Evolutionary conservation across 1,140 invertebrate genomes (phyloP), one percentile per base, ranked within the genome.

Genomic region (Ceratosolen solmsi): DNA sequence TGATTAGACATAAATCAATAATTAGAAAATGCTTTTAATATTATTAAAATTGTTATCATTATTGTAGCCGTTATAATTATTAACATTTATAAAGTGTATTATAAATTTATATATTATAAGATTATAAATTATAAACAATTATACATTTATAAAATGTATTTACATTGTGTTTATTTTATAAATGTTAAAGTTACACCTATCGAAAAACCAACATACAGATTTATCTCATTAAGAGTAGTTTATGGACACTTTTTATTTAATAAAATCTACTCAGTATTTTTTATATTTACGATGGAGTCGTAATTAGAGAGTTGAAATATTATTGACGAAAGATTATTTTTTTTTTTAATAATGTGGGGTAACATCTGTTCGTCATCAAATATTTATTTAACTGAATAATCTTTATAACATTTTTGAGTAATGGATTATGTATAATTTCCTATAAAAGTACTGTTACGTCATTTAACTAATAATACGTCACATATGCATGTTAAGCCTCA

Each of bases 261-360:
- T 38, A 38, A 22, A 33, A 38, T 9, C 20, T 36, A 11, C 22
- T 68, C 36, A n/a, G 9, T 68, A 68, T n/a, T 17, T 38, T 68
- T 38, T 38, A 38, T 38, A 11, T 68, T 3, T 68, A 38, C 8
- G 17, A 36, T 5, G 8, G 27, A 60, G 60, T 33, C 17, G 0
- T 68, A 33, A 38, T 36, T 68, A 68, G 22, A n/a, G 33, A 68
- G 11, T 68, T 68, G 33, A 38, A 68, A 38, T 36, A n/a, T n/a
- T 68, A 38, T 68, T n/a, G 33, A 38, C 33, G 33, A 8, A 38
- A 68, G 36, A 68, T 68, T 68, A 68, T 68, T 65, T 65, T 65
- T 36, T n/a, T n/a, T 65, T 65, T 65, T 36, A 65, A 65, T 22
- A 65, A 65, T 22, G 63, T 65, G 63, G 63, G 27, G 63, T 65